phyloP scores from a whole-genome alignment of 2,888 invertebrate genomes.

The Sphaeridia pumilis region DNA sequence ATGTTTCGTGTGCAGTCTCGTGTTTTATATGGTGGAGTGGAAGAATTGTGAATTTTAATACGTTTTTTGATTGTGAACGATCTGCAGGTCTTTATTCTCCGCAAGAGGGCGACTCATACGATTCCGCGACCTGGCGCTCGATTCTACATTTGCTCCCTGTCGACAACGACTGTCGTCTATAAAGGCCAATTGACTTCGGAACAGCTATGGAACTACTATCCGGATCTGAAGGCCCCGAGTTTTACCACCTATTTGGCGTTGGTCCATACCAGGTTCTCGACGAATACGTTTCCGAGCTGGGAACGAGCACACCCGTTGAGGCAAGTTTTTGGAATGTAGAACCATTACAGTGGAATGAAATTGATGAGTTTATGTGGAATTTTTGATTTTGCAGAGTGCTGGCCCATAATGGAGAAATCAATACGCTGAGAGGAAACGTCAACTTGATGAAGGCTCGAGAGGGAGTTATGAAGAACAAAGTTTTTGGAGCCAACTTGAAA shows the following conservation, averaged over 20 bases:
- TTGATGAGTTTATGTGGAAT: too few species aligned
- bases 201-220: conserved; percentile 71
- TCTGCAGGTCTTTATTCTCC: conserved; percentile 75
- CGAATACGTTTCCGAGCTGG: conserved; percentile 99
- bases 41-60: too few species aligned
- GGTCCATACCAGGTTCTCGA: conserved; percentile 96
- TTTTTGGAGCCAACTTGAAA: conserved; percentile 71
- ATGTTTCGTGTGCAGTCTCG: too few species aligned
- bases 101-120: conserved; percentile 84
- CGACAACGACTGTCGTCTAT: conserved; percentile 81
- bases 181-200: conserved; percentile 95
- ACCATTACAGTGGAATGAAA: conserved; percentile 88
- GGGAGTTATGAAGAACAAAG: conserved; percentile 84
- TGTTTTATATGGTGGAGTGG: too few species aligned
- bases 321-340: conserved; percentile 43
- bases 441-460: conserved; percentile 98
- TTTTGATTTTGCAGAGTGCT: conserved; percentile 48
- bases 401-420: conserved; percentile 99
- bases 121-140: conserved; percentile 73
- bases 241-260: conserved; percentile 91
- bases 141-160: conserved; percentile 94
- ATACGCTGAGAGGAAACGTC: conserved; percentile 94
- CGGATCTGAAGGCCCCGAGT: conserved; percentile 47
- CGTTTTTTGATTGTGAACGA: too few species aligned
- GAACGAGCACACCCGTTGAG: conserved; percentile 95